Evolutionary conservation across 2,888 invertebrate species (phyloP), one percentile per base, ranked within the genome.

Genomic region (Isoperla grammatica): DNA sequence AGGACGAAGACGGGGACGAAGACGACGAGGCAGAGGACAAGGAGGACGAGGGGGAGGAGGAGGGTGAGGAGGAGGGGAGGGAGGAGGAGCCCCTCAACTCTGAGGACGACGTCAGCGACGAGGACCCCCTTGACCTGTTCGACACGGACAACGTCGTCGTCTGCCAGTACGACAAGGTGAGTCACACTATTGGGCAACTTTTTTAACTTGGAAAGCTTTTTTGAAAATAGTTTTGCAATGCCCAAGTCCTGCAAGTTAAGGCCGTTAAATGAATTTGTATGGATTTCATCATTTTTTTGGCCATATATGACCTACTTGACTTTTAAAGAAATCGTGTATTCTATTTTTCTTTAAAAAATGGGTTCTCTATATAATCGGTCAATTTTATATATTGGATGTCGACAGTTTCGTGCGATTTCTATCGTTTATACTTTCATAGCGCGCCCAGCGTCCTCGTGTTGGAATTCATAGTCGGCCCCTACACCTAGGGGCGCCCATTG

Each of bases 131-230:
- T 64, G 96, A 97, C 74, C 82, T 98, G 73, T 99, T 98, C 78
- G 98, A 99, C 70, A 96, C 98, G 43, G 98, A 99, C 69, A 98
- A 99, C 80, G 97, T 99, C 60, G 95, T 99, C 63, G 98, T 99
- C 61, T 99, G 99, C 75, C 99, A 99, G 76, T 99, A 98, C 78
- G 99, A 99, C 78, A 99, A 99, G 83, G 92, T 91, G 74, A 66
- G 64, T 66, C 35, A 55, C 35, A 56, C 42, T 53, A 29, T 43
- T 56, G 39, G 29, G 23, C 57, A 35, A 23, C 40, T 54, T 11
- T 57, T 50, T 12, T 13, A 39, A 40, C 8, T 56, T 50, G 29
- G 13, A 54, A 39, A 39, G 55, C 57, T 49, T 15, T 46, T 13
- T 9, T 11, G 15, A 12, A 9, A 12, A 46, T 9, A 11, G 11